Evolutionary conservation across 2,888 invertebrate species (phyloP).

Genomic region (Nineta flava): DNA sequence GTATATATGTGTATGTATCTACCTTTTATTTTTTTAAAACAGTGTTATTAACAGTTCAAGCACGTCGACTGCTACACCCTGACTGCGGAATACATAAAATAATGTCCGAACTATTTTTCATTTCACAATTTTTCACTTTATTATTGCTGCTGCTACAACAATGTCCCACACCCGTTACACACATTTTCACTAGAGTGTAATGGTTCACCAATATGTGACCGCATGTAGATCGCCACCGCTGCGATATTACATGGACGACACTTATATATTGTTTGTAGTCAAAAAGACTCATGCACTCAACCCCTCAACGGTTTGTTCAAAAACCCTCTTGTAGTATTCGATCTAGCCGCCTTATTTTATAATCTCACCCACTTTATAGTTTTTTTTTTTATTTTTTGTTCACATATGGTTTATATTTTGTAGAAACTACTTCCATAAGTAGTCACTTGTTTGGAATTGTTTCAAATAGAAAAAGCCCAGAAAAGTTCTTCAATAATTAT

Average conservation of each 20-base stretch:
- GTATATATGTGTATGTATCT: not conserved
- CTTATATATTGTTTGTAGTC: not conserved
- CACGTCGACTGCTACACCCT: constrained; percentile 27
- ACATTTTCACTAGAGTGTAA: constrained; percentile 12
- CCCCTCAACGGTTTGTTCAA: no score
- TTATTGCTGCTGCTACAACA: constrained; percentile 20
- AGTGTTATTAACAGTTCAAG: constrained; percentile 18
- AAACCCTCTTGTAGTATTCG: not conserved
- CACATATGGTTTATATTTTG: no score
- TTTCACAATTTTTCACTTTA: constrained; percentile 29
- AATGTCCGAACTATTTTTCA: constrained; percentile 32
- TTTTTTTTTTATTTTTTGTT: not conserved
- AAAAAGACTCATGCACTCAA: no score
- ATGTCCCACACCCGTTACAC: constrained; percentile 17
- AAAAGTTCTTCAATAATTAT: no score
- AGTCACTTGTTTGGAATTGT: no score
- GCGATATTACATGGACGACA: constrained; percentile 14
- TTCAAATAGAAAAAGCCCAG: no score
- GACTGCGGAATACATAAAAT: constrained; percentile 21
- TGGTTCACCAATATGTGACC: constrained; percentile 27
- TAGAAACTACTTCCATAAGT: no score
- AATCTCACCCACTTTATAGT: not conserved
- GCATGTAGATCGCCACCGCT: constrained; percentile 24
- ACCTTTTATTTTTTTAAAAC: not conserved
- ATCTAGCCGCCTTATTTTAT: not conserved